Percentiles rank a stretch among this genome's conserved stretches.
These are phyloP conservation scores for Limosa lapponica DNA, from an alignment of 2,797 vertebrate genomes.

Conservation along the genomic window DNA sequence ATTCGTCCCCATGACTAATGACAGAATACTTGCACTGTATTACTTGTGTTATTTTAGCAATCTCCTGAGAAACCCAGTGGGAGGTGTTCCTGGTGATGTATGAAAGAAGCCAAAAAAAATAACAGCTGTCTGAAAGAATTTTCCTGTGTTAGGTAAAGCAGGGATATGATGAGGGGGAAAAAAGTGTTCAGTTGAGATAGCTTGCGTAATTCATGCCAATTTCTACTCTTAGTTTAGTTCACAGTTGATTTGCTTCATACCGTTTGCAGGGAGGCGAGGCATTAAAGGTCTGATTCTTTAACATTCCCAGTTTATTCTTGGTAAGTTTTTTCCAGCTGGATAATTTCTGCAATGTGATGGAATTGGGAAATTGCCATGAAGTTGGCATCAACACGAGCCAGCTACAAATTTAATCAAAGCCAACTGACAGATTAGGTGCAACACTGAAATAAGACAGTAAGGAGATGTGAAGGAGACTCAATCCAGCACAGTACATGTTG, in stretches of 20 bases:
- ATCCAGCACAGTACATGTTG: neutral
- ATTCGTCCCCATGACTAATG: neutral
- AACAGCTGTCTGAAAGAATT: constrained; percentile 32
- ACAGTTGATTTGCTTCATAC: constrained; percentile 3
- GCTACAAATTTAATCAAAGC: neutral
- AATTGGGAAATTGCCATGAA: neutral
- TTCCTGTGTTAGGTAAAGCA: neutral
- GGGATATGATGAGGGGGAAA: neutral
- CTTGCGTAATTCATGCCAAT: constrained; percentile 1
- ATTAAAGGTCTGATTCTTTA: neutral
- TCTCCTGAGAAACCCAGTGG: constrained; percentile 22
- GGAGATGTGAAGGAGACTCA: neutral
- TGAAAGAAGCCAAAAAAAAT: constrained; percentile 1
- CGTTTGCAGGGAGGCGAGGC: neutral
- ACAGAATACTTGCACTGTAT: neutral
- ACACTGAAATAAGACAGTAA: neutral
- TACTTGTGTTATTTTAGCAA: constrained; percentile 17
- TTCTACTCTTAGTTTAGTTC: constrained; percentile 34
- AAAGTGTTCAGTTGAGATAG: neutral
- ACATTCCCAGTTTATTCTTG: neutral
- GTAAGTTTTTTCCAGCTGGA: neutral
- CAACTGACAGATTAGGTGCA: neutral
- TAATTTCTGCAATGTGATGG: neutral
- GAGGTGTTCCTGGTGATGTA: constrained; percentile 13
- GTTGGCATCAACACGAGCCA: neutral